Conservation (phyloP, 2,888 invertebrate genomes). For the Tachina lurida region DNA sequence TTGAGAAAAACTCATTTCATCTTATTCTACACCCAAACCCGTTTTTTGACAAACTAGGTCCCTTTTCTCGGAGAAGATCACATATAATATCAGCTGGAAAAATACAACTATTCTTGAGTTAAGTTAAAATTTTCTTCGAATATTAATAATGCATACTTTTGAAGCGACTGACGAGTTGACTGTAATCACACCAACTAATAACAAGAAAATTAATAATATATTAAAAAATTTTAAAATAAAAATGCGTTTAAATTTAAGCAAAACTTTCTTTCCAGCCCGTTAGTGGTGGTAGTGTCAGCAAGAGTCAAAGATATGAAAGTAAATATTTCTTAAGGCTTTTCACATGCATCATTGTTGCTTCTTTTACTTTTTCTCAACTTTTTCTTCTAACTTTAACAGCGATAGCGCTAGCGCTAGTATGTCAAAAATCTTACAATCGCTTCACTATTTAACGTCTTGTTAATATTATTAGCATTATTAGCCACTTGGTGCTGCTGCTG, state of each 20-base stretch:
- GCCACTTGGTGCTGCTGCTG: slow-evolving; percentile 32
- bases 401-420: slow-evolving; percentile 2
- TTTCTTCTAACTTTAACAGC: not conserved
- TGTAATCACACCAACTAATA: slow-evolving; percentile 46
- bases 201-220: slow-evolving; percentile 66
- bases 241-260: slow-evolving; percentile 53
- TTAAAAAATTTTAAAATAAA: slow-evolving; percentile 64
- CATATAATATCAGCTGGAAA: too few species aligned
- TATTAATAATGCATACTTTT: not conserved
- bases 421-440: slow-evolving; percentile 32
- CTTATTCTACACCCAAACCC: too few species aligned
- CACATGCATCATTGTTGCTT: slow-evolving; percentile 17
- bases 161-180: not conserved
- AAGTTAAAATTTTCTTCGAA: too few species aligned
- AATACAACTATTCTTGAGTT: too few species aligned
- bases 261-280: slow-evolving; percentile 56
- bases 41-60: too few species aligned
- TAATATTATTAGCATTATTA: slow-evolving; percentile 36
- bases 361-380: not conserved
- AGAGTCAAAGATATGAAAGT: slow-evolving; percentile 56
- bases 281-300: slow-evolving; percentile 11
- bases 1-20: too few species aligned
- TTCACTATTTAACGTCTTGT: slow-evolving; percentile 32
- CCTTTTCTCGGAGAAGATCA: too few species aligned
- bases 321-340: slow-evolving; percentile 16